Evolutionary conservation across 1,140 invertebrate genomes (phyloP).

Genomic region (Drosophila pallidifrons): DNA sequence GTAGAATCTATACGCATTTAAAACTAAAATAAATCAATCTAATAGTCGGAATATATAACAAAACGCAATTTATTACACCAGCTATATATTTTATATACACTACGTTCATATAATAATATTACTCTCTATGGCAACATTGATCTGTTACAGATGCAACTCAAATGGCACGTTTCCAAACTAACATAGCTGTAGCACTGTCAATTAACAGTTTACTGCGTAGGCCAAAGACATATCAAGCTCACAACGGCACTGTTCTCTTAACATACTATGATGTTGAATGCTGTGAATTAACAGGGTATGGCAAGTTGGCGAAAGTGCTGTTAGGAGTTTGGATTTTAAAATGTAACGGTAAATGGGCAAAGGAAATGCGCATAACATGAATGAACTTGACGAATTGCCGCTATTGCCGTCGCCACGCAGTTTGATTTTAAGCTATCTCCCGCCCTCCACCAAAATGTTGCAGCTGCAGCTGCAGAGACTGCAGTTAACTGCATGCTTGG

Average conservation of each 20-base stretch:
- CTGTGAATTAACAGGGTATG: constrained; percentile 4
- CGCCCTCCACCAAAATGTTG: constrained; percentile 18
- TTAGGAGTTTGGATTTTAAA: constrained; percentile 62
- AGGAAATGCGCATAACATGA: constrained; percentile 81
- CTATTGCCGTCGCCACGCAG: constrained; percentile 42
- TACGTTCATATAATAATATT: too few species aligned
- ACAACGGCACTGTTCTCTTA: constrained; percentile 2
- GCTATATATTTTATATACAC: too few species aligned
- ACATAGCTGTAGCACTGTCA: too few species aligned
- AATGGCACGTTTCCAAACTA: too few species aligned
- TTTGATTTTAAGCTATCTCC: constrained; percentile 51
- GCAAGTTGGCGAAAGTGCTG: constrained; percentile 57
- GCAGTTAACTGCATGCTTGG: constrained; percentile 53
- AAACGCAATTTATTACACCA: too few species aligned
- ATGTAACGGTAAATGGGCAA: constrained; percentile 76
- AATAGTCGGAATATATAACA: too few species aligned
- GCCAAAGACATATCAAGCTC: background rate
- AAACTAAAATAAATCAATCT: too few species aligned
- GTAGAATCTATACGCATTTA: too few species aligned
- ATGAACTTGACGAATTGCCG: constrained; percentile 77
- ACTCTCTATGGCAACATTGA: too few species aligned
- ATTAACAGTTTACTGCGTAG: too few species aligned
- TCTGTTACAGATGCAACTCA: too few species aligned
- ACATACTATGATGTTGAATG: background rate
- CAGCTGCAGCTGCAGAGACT: constrained; percentile 21